These are phyloP conservation scores for Adelognathus sp. DNA, from an alignment of 2,888 invertebrate species.

Conservation along the genomic window DNA sequence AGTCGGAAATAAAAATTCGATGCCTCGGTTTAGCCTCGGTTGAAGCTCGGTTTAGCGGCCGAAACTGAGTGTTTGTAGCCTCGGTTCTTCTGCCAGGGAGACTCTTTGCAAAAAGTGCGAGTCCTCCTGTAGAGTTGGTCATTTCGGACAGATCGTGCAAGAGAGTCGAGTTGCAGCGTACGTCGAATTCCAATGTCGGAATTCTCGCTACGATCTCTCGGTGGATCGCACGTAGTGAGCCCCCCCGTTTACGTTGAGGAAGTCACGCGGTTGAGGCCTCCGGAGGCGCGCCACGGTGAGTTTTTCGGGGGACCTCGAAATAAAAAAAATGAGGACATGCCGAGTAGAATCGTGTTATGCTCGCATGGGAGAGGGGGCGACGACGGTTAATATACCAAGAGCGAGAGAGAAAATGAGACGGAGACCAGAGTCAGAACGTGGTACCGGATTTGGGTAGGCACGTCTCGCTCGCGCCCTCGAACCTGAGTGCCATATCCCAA, in stretches of 20 bases:
- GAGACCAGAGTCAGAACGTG: slow-evolving; percentile 48
- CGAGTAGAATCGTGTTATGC: slow-evolving; percentile 46
- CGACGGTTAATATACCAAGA: slow-evolving; percentile 11
- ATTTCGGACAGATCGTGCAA: background rate
- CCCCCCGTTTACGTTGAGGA: slow-evolving; percentile 68
- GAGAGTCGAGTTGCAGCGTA: slow-evolving; percentile 17
- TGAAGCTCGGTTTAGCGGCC: too few relatives aligned
- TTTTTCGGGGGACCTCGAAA: slow-evolving; percentile 62
- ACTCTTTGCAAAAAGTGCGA: too few relatives aligned
- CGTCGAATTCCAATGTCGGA: slow-evolving; percentile 57
- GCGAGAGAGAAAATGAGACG: slow-evolving; percentile 47
- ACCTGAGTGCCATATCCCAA: slow-evolving; percentile 66
- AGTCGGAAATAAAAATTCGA: too few relatives aligned
- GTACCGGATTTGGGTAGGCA: slow-evolving; percentile 70
- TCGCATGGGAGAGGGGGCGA: background rate
- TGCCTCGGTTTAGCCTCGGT: too few relatives aligned
- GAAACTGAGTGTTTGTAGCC: too few relatives aligned
- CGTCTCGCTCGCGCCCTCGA: slow-evolving; percentile 42
- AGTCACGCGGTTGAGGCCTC: slow-evolving; percentile 67
- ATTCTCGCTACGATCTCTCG: slow-evolving; percentile 33
- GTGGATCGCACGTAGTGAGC: slow-evolving; percentile 25
- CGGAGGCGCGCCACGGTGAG: slow-evolving; percentile 25
- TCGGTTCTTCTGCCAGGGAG: too few relatives aligned
- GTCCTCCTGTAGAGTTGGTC: too few relatives aligned
- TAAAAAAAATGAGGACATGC: slow-evolving; percentile 76